Evolutionary conservation across 2,797 vertebrate species (phyloP).

Genomic region (Coranthus polyacanthus): DNA sequence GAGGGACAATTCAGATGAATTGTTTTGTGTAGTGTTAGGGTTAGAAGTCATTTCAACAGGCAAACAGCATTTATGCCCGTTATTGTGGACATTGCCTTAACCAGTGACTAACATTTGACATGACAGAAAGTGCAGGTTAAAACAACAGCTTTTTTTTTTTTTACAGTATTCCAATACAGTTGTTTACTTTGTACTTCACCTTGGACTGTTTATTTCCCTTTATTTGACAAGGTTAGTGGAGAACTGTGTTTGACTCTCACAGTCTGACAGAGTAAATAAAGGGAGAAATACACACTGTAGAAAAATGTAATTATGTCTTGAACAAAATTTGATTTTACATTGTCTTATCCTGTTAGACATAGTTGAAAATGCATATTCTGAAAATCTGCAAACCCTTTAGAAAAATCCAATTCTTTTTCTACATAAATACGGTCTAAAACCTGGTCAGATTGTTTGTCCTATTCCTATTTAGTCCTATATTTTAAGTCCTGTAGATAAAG

Average conservation of each 20-base stretch:
- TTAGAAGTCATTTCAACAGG: neutral
- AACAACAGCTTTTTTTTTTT: conserved; percentile 5
- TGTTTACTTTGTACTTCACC: conserved; percentile 33
- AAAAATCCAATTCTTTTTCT: too few species aligned
- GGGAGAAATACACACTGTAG: neutral
- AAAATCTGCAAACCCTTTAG: too few species aligned
- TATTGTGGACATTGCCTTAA: neutral
- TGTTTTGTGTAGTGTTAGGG: neutral
- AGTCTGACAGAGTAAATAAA: conserved; percentile 29
- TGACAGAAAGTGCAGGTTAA: conserved; percentile 5
- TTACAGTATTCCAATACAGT: neutral
- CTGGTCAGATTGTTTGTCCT: too few species aligned
- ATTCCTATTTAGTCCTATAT: too few species aligned
- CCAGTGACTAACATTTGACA: neutral
- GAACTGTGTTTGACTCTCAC: conserved; percentile 11
- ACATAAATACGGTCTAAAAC: too few species aligned
- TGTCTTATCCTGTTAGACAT: conserved; percentile 29
- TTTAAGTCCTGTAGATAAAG: too few species aligned
- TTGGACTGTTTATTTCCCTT: conserved; percentile 38
- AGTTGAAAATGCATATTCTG: conserved; percentile 24
- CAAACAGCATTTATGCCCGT: conserved; percentile 1
- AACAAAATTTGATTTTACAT: conserved; percentile 43
- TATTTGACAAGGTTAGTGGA: conserved; percentile 28
- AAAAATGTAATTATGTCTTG: too few species aligned
- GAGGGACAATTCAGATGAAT: neutral